These are phyloP conservation scores for Tetragnatha versicolor DNA, from an alignment of 1,140 invertebrate genomes.

Conservation along the genomic window DNA sequence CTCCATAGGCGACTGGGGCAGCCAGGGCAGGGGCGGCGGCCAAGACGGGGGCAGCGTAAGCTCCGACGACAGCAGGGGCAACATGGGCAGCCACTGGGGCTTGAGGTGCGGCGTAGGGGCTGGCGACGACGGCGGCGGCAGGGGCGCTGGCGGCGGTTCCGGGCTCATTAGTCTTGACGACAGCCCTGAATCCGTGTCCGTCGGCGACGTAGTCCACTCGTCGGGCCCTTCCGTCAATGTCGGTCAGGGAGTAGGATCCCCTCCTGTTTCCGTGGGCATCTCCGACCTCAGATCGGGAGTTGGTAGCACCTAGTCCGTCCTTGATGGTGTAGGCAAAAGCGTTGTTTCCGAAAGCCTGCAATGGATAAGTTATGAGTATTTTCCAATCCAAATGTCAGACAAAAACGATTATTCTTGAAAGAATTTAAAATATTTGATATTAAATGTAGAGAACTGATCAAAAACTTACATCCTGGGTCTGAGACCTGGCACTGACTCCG, in stretches of 20 bases:
- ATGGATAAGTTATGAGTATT: too few relatives aligned
- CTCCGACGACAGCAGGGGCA: slow-evolving; percentile 6
- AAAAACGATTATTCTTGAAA: too few relatives aligned
- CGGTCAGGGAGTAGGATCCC: slow-evolving; percentile 47
- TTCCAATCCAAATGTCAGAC: too few relatives aligned
- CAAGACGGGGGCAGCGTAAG: neutral
- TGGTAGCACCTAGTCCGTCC: slow-evolving; percentile 56
- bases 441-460: too few relatives aligned
- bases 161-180: slow-evolving; percentile 37
- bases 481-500: too few relatives aligned
- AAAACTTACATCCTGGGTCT: too few relatives aligned
- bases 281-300: slow-evolving; percentile 57
- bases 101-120: slow-evolving; percentile 14
- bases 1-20: neutral
- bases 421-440: too few relatives aligned
- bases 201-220: slow-evolving; percentile 48
- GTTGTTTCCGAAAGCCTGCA: slow-evolving; percentile 58
- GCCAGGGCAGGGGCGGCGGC: neutral
- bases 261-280: slow-evolving; percentile 56
- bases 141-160: slow-evolving; percentile 40
- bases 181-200: slow-evolving; percentile 31
- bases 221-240: too few relatives aligned
- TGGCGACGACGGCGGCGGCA: slow-evolving; percentile 23
- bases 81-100: slow-evolving; percentile 17
- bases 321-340: slow-evolving; percentile 57